phyloP scores from a whole-genome alignment of 2,113 vertebrate genomes.

The Casuarius casuarius region DNA sequence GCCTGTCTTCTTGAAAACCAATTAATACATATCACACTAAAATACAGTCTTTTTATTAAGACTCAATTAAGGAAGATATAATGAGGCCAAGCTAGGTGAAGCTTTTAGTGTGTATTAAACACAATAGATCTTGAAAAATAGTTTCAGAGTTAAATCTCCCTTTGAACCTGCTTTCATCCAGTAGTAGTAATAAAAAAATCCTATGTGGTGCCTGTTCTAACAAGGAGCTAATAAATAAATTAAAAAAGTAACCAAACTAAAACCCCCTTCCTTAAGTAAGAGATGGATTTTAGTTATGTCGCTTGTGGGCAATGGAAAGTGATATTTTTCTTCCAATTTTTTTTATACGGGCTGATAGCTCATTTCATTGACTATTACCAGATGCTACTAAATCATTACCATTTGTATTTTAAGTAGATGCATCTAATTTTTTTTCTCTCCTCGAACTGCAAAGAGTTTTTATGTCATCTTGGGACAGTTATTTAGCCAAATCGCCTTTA shows the following conservation, averaged over 20 bases:
- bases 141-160: constrained; percentile 40
- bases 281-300: constrained; percentile 55
- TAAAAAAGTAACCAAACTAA: not conserved
- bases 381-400: not conserved
- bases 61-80: constrained; percentile 65
- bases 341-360: constrained; percentile 43
- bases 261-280: not conserved
- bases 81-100: constrained; percentile 54
- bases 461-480: not conserved
- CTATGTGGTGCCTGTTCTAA: not conserved
- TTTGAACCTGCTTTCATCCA: constrained; percentile 52
- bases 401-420: not conserved
- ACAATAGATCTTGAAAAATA: constrained; percentile 41
- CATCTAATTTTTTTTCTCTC: not conserved
- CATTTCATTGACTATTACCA: constrained; percentile 64
- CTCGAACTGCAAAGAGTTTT: not conserved
- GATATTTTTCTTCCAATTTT: constrained; percentile 72
- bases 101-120: constrained; percentile 16
- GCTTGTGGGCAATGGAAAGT: constrained; percentile 13
- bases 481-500: not conserved
- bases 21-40: constrained; percentile 57
- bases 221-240: not conserved
- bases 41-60: constrained; percentile 58
- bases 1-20: constrained; percentile 44
- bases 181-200: not conserved